Evolutionary conservation across 2,888 invertebrate genomes (phyloP).

Genomic region (Eupithecia insigniata): DNA sequence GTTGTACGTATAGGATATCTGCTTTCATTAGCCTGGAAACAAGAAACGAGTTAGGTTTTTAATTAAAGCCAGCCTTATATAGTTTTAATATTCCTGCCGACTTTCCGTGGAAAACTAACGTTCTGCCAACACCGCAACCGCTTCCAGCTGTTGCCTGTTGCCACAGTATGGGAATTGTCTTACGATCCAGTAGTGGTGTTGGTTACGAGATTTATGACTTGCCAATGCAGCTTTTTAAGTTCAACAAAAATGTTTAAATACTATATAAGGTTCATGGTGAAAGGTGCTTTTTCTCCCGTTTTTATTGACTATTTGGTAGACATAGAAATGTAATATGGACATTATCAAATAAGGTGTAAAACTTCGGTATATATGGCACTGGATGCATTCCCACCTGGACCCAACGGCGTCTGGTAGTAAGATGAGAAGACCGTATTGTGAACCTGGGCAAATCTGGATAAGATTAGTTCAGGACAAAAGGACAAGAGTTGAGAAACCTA

Average conservation of each 20-base stretch:
- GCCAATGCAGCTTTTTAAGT: neutral
- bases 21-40: slow-evolving; percentile 10
- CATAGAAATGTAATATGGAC: neutral
- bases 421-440: too few species aligned
- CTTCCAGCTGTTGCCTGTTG: slow-evolving; percentile 69
- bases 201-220: neutral
- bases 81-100: slow-evolving; percentile 71
- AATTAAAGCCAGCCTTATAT: slow-evolving; percentile 54
- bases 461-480: too few species aligned
- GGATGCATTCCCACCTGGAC: too few species aligned
- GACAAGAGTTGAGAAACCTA: too few species aligned
- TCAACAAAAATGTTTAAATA: neutral
- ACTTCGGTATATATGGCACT: too few species aligned
- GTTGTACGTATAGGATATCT: slow-evolving; percentile 2
- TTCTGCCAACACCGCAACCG: slow-evolving; percentile 59
- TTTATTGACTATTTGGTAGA: neutral
- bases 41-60: slow-evolving; percentile 27
- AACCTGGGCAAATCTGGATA: too few species aligned
- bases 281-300: neutral
- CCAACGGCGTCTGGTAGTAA: too few species aligned
- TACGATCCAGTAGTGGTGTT: slow-evolving; percentile 20
- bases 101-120: slow-evolving; percentile 71
- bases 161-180: slow-evolving; percentile 11
- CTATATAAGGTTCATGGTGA: neutral
- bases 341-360: too few species aligned